Conservation (phyloP, 1,140 invertebrate species). For the Branchinecta lindahli region DNA sequence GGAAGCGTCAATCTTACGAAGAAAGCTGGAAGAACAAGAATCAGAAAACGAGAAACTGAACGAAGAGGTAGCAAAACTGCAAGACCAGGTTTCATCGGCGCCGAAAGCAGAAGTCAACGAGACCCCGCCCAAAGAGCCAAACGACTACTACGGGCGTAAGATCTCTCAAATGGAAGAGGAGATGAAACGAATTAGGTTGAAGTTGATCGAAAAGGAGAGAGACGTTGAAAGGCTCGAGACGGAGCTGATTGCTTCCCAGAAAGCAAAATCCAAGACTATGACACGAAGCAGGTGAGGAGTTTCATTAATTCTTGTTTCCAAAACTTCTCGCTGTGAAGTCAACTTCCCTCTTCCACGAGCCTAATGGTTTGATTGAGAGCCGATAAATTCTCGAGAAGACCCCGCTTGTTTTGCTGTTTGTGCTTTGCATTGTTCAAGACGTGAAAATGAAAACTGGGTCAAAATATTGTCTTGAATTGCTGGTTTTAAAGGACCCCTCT, state of each 20-base stretch:
- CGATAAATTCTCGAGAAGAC: too few relatives aligned
- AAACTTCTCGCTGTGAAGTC: too few relatives aligned
- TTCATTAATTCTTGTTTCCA: not conserved
- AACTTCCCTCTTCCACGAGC: too few relatives aligned
- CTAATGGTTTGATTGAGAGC: too few relatives aligned
- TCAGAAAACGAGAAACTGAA: slow-evolving; percentile 55
- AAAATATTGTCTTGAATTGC: too few relatives aligned
- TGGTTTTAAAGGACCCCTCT: too few relatives aligned
- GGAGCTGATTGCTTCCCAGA: slow-evolving; percentile 45
- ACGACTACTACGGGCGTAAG: slow-evolving; percentile 45
- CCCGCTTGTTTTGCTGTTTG: too few relatives aligned
- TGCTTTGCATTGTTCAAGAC: too few relatives aligned
- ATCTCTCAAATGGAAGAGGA: slow-evolving; percentile 47
- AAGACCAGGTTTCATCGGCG: slow-evolving; percentile 42
- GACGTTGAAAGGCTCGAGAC: slow-evolving; percentile 56
- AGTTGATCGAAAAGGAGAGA: slow-evolving; percentile 64
- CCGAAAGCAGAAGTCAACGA: slow-evolving; percentile 24
- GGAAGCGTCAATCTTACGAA: slow-evolving; percentile 59
- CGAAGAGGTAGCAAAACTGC: slow-evolving; percentile 55
- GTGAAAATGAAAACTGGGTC: too few relatives aligned
- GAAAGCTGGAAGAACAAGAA: slow-evolving; percentile 69
- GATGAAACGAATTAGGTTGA: slow-evolving; percentile 50
- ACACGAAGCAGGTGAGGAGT: slow-evolving; percentile 23
- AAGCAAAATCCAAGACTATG: slow-evolving; percentile 29
- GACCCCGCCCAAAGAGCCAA: slow-evolving; percentile 29